Evolutionary conservation across 2,888 invertebrate genomes (phyloP).

Genomic region (Meloe dianella): DNA sequence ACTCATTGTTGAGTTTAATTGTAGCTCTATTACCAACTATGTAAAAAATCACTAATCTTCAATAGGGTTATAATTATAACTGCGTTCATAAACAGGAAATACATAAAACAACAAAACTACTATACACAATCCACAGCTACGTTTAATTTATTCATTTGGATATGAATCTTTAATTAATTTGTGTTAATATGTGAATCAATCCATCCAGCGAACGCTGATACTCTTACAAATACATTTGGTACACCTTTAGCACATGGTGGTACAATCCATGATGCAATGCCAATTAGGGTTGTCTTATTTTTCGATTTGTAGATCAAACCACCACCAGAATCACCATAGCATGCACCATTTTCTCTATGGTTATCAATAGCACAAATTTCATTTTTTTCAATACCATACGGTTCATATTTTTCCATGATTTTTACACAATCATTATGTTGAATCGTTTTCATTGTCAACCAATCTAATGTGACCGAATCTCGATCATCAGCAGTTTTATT

Average conservation of each 20-base stretch:
- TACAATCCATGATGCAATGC: background rate
- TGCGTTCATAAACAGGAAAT: too few relatives aligned
- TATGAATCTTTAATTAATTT: too few relatives aligned
- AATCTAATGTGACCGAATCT: background rate
- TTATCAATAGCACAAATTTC: background rate
- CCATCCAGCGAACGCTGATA: background rate
- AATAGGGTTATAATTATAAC: too few relatives aligned
- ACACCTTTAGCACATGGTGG: background rate
- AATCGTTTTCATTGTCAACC: background rate
- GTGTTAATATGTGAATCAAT: background rate
- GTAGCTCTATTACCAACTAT: too few relatives aligned
- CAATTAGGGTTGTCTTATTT: background rate
- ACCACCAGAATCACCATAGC: conserved; percentile 8
- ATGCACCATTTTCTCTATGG: background rate
- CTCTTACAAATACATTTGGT: background rate
- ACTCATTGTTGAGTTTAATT: too few relatives aligned
- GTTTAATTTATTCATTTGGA: too few relatives aligned
- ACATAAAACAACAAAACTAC: too few relatives aligned
- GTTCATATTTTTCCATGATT: background rate
- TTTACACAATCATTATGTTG: background rate
- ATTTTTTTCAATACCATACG: too few relatives aligned
- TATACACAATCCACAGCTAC: too few relatives aligned
- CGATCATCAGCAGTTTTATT: too few relatives aligned
- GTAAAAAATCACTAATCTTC: too few relatives aligned
- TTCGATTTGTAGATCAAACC: background rate